phyloP scores from a whole-genome alignment of 2,888 invertebrate species.

The Epinotia bilunana region DNA sequence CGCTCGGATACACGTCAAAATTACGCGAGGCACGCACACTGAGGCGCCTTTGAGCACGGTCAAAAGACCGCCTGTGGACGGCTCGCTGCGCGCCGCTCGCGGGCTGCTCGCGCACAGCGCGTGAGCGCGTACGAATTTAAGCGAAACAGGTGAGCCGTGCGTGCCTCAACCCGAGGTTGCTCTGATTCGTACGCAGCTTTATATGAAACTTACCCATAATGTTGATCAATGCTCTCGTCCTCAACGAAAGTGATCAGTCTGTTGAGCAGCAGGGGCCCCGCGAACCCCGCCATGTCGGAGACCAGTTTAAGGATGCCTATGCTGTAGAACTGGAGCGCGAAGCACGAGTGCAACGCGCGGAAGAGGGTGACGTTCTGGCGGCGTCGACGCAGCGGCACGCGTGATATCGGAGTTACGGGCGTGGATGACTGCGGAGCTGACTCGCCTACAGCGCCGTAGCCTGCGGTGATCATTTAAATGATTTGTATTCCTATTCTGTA shows the following conservation, averaged over 20 bases:
- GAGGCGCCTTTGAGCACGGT: too few species aligned
- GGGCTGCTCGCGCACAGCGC: too few species aligned
- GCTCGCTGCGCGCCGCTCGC: too few species aligned
- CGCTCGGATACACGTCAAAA: too few species aligned
- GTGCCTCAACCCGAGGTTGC: too few species aligned
- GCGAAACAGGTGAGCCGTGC: too few species aligned
- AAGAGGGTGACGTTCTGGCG: slow-evolving; percentile 85
- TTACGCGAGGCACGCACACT: too few species aligned
- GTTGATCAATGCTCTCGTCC: slow-evolving; percentile 86
- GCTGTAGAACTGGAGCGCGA: slow-evolving; percentile 92
- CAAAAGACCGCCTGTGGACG: too few species aligned
- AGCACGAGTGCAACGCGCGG: slow-evolving; percentile 89
- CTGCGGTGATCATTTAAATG: slow-evolving; percentile 48
- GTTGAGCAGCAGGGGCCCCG: slow-evolving; percentile 94
- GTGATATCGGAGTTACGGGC: slow-evolving; percentile 72
- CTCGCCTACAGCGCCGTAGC: slow-evolving; percentile 74
- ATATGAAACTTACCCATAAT: slow-evolving; percentile 84
- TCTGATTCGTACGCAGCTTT: too few species aligned
- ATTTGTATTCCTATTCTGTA: not conserved
- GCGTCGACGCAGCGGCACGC: slow-evolving; percentile 67
- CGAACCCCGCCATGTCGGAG: slow-evolving; percentile 93
- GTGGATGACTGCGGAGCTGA: slow-evolving; percentile 66
- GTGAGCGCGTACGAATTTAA: too few species aligned
- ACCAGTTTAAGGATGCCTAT: slow-evolving; percentile 93
- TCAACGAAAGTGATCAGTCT: slow-evolving; percentile 92